Evolutionary conservation across 2,888 invertebrate species (phyloP).

Genomic region (Bimastos eiseni): DNA sequence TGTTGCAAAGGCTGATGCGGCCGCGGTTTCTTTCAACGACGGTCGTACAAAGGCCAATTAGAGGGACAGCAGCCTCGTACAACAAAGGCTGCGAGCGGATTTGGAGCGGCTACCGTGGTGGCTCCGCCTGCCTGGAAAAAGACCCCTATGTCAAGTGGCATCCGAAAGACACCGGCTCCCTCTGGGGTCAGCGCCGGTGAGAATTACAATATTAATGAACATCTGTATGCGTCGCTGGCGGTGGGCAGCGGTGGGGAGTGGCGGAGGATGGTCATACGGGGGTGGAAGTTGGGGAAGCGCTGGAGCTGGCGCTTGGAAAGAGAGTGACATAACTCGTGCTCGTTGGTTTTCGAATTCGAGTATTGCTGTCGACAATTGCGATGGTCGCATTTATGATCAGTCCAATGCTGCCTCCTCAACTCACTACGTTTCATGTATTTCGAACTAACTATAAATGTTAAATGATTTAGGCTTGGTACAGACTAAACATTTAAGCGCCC

Average conservation of each 20-base stretch:
- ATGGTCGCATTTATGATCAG: too few species aligned
- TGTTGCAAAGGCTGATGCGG: not conserved
- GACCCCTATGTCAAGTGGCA: not conserved
- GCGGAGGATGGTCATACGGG: too few species aligned
- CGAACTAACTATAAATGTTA: too few species aligned
- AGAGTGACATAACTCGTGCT: not conserved
- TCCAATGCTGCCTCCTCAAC: too few species aligned
- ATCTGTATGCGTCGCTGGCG: not conserved
- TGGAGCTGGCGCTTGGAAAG: not conserved
- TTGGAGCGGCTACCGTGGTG: not conserved
- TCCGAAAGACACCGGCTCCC: not conserved
- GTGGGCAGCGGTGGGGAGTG: not conserved
- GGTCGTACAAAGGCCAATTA: not conserved
- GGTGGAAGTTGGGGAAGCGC: too few species aligned
- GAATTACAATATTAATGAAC: conserved; percentile 27
- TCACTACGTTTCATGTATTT: too few species aligned
- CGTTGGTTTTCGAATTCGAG: too few species aligned
- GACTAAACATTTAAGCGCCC: too few species aligned
- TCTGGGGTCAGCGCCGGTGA: conserved; percentile 15
- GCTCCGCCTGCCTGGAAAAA: not conserved
- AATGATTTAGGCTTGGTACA: too few species aligned
- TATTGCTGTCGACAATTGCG: too few species aligned
- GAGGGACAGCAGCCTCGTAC: not conserved
- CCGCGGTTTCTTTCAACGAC: not conserved
- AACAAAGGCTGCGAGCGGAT: not conserved